phyloP scores from a whole-genome alignment of 2,113 vertebrate species.

The Eclectus roratus region DNA sequence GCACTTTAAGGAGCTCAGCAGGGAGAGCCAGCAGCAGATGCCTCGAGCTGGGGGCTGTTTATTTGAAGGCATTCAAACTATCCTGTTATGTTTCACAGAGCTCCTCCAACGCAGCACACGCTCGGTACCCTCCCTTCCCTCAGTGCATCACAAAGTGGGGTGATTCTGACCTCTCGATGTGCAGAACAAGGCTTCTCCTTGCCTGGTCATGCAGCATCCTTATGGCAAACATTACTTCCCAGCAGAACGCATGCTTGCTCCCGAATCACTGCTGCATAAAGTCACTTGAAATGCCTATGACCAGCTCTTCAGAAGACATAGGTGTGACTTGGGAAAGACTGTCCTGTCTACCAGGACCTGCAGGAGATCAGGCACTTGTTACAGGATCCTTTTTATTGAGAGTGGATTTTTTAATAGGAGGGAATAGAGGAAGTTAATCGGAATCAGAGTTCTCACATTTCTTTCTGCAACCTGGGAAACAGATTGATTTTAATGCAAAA shows the following conservation, averaged over 20 bases:
- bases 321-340: background rate
- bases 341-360: background rate
- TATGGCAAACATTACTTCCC: background rate
- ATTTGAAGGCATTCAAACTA: background rate
- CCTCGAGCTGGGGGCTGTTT: background rate
- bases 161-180: background rate
- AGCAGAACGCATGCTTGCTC: fast-evolving
- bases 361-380: background rate
- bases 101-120: background rate
- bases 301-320: background rate
- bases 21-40: conserved; percentile 24
- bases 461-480: background rate
- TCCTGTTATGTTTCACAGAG: background rate
- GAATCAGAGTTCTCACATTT: background rate
- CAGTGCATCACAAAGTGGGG: background rate
- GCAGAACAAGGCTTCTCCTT: background rate
- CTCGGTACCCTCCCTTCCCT: background rate
- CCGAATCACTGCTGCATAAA: background rate
- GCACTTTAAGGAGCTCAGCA: background rate
- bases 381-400: background rate
- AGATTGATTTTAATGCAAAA: background rate
- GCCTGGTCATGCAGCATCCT: background rate
- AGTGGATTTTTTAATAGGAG: background rate
- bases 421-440: background rate
- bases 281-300: no score